Evolutionary conservation across 2,797 vertebrate species (phyloP).

Genomic region (Pangasius djambal): DNA sequence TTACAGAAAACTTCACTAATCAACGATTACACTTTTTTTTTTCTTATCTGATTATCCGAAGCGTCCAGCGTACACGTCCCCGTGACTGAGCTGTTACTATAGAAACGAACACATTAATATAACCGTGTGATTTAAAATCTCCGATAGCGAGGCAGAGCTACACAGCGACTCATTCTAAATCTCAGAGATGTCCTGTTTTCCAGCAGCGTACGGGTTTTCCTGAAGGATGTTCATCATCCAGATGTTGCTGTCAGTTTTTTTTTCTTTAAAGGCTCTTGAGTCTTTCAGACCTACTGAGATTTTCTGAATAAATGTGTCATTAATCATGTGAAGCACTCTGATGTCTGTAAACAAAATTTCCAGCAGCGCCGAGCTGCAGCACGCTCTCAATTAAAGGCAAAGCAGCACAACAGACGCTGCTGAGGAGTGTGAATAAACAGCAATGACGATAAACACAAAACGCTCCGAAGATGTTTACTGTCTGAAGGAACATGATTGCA

Average conservation of each 20-base stretch:
- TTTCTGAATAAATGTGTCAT: slow-evolving; percentile 1
- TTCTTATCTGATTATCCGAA: neutral
- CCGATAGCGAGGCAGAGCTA: neutral
- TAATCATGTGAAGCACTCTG: slow-evolving; percentile 10
- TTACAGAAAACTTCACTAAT: neutral
- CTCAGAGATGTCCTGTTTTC: neutral
- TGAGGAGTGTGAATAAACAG: neutral
- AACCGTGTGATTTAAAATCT: neutral
- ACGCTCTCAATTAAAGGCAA: neutral
- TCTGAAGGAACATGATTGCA: neutral
- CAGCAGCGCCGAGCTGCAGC: neutral
- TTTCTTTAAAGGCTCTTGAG: neutral
- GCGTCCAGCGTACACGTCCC: neutral
- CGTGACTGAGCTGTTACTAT: neutral
- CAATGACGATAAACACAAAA: neutral
- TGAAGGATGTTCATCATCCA: neutral
- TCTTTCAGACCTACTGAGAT: neutral
- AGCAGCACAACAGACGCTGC: neutral
- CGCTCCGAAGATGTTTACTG: neutral
- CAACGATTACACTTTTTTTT: neutral
- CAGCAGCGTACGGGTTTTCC: neutral
- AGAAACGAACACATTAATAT: neutral
- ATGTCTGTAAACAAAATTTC: slow-evolving; percentile 12
- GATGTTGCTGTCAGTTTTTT: neutral
- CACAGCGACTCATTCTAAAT: neutral